phyloP scores from a whole-genome alignment of 2,888 invertebrate species.

The Ferrisia virgata region DNA sequence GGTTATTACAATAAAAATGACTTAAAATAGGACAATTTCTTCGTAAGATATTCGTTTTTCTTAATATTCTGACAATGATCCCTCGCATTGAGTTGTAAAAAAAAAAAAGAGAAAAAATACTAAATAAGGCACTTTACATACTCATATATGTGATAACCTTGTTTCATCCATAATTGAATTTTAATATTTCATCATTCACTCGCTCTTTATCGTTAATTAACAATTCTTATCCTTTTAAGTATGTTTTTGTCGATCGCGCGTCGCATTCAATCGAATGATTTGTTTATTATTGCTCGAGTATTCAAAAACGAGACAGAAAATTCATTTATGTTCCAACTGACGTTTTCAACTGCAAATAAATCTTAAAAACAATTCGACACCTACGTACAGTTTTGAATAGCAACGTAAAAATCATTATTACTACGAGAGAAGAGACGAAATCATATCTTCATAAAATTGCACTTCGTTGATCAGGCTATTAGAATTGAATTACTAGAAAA shows the following conservation, averaged over 20 bases:
- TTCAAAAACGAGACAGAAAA: background rate
- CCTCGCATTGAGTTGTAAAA: slow-evolving; percentile 4
- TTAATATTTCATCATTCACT: too few relatives aligned
- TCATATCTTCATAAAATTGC: background rate
- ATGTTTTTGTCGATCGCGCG: background rate
- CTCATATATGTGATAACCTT: slow-evolving; percentile 10
- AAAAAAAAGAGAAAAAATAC: slow-evolving; percentile 2
- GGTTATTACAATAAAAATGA: slow-evolving; percentile 26
- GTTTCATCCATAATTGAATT: background rate
- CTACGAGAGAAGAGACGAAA: background rate
- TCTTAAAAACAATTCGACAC: too few relatives aligned
- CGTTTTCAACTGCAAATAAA: background rate
- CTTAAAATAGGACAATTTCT: slow-evolving; percentile 36
- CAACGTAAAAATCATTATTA: background rate
- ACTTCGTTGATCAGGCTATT: background rate
- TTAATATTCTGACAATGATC: slow-evolving; percentile 32
- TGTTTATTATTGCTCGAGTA: background rate
- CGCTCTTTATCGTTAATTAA: background rate
- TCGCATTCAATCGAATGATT: background rate
- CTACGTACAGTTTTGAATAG: background rate
- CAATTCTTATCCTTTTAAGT: background rate
- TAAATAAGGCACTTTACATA: slow-evolving; percentile 41
- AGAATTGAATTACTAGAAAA: background rate
- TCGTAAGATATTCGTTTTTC: background rate
- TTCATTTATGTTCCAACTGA: background rate